Evolutionary conservation across 2,888 invertebrate genomes (phyloP).

Genomic region (Diogma glabrata): DNA sequence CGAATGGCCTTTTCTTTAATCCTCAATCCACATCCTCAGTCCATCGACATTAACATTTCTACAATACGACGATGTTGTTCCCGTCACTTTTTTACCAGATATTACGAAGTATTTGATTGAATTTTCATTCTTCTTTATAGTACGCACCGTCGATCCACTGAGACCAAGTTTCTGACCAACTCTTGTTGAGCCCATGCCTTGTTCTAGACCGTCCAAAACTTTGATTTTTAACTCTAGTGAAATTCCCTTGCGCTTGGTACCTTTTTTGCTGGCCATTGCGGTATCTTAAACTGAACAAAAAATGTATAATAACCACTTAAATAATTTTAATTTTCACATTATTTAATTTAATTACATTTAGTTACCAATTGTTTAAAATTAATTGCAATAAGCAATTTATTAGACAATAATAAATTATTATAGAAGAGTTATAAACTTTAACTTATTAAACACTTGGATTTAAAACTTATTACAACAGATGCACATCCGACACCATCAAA

Average conservation of each 20-base stretch:
- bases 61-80: neutral
- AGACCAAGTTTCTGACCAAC: neutral
- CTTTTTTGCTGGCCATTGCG: neutral
- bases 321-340: constrained; percentile 3
- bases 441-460: no score
- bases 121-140: constrained; percentile 1
- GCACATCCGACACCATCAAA: no score
- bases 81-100: neutral
- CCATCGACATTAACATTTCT: neutral
- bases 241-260: neutral
- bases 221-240: neutral
- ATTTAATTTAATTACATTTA: no score
- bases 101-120: neutral
- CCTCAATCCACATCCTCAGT: neutral
- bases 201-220: neutral
- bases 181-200: neutral
- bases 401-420: no score
- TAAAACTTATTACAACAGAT: no score
- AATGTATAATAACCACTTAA: neutral
- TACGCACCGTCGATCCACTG: neutral
- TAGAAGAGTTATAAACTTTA: no score
- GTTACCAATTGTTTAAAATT: neutral
- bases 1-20: neutral
- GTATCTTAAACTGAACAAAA: neutral
- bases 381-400: no score